Percentiles rank a stretch among this genome's conserved stretches.
phyloP scores from a whole-genome alignment of 1,140 invertebrate genomes.

The Lithobius niger region DNA sequence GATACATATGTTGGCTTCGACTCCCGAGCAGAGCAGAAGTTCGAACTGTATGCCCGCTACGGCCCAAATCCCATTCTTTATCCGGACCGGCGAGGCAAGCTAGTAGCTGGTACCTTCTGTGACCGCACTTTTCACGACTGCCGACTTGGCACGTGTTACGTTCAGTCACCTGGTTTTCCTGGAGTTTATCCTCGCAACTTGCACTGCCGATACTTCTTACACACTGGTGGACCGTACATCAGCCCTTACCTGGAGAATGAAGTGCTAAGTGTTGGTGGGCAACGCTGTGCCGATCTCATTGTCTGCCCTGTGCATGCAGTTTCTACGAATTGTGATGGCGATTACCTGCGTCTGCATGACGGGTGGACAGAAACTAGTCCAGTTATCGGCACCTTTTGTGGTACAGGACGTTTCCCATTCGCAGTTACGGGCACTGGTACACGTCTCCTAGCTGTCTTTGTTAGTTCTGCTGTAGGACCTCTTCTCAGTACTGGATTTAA shows the following conservation, averaged over 20 bases:
- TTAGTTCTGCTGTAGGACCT: constrained; percentile 71
- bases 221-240: constrained; percentile 72
- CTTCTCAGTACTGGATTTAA: constrained; percentile 79
- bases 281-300: constrained; percentile 86
- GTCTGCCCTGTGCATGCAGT: constrained; percentile 79
- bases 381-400: constrained; percentile 80
- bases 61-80: constrained; percentile 84
- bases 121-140: constrained; percentile 29
- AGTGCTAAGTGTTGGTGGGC: constrained; percentile 75
- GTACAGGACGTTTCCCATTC: constrained; percentile 84
- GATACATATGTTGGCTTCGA: constrained; percentile 68
- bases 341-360: constrained; percentile 78
- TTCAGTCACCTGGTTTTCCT: constrained; percentile 64
- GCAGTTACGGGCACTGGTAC: constrained; percentile 83
- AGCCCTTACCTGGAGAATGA: constrained; percentile 32
- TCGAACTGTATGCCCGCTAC: constrained; percentile 44
- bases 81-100: constrained; percentile 68
- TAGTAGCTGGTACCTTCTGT: constrained; percentile 48
- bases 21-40: constrained; percentile 48
- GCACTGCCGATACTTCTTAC: constrained; percentile 75
- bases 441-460: constrained; percentile 79
- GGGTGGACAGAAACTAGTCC: constrained; percentile 71
- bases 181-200: constrained; percentile 78
- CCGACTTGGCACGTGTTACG: constrained; percentile 4
- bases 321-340: constrained; percentile 72